These are phyloP conservation scores for Periplaneta americana DNA, from an alignment of 1,140 invertebrate species.

Conservation along the genomic window DNA sequence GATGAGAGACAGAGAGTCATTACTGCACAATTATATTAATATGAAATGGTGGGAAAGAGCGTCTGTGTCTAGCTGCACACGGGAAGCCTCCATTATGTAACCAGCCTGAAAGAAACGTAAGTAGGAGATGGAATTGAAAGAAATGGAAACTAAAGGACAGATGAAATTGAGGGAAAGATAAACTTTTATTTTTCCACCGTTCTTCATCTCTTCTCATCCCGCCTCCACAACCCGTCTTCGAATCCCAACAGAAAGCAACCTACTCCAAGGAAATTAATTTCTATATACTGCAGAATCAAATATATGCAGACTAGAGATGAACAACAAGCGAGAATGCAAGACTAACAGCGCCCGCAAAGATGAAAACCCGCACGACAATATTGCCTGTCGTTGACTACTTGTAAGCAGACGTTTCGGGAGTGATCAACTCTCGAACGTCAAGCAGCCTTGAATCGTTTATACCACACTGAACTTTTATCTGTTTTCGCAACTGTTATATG, in stretches of 20 bases:
- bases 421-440: no score
- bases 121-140: not conserved
- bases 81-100: not conserved
- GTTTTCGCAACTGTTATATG: no score
- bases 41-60: not conserved
- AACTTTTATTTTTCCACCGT: not conserved
- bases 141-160: not conserved
- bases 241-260: not conserved
- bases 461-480: no score
- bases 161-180: not conserved
- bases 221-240: no score
- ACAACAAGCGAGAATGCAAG: no score
- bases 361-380: no score
- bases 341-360: no score
- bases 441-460: no score
- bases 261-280: not conserved
- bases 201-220: not conserved
- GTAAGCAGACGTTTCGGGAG: no score
- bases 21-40: not conserved
- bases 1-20: not conserved
- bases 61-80: not conserved
- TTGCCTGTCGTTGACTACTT: no score
- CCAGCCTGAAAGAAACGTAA: not conserved
- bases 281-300: not conserved
- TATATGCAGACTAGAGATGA: not conserved